phyloP scores from a whole-genome alignment of 2,797 vertebrate genomes.

The Alcedo quadribrachys region DNA sequence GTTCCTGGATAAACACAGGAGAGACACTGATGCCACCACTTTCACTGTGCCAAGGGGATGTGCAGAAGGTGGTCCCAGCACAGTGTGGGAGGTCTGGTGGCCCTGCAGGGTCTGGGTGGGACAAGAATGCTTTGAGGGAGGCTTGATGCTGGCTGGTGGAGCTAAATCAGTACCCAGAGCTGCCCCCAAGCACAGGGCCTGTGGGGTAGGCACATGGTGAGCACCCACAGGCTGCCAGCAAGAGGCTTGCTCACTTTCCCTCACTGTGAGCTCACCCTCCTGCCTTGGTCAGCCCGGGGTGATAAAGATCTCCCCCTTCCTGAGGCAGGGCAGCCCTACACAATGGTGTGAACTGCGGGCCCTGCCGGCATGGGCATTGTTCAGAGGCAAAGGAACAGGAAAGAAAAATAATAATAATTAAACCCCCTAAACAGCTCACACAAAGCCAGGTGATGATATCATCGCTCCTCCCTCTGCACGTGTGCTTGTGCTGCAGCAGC shows the following conservation, averaged over 20 bases:
- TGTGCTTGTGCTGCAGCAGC: background rate
- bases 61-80: background rate
- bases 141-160: background rate
- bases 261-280: background rate
- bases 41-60: background rate
- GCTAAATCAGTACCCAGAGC: background rate
- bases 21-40: background rate
- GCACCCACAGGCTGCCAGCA: background rate
- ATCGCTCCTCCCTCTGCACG: background rate
- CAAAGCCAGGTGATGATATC: conserved; percentile 40
- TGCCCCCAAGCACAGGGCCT: fast-evolving
- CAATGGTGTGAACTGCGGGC: conserved; percentile 38
- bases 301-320: conserved; percentile 67
- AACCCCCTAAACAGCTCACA: conserved; percentile 44
- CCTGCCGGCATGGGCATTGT: background rate
- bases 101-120: background rate
- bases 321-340: conserved; percentile 42
- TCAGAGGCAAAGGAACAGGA: conserved; percentile 35
- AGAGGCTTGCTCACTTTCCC: background rate
- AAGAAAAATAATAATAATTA: conserved; percentile 59
- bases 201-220: background rate
- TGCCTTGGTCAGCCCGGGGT: background rate
- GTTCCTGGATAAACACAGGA: conserved; percentile 40
- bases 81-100: background rate
- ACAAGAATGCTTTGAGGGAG: background rate